phyloP scores from a whole-genome alignment of 2,113 vertebrate species.

The Onychostoma macrolepis region DNA sequence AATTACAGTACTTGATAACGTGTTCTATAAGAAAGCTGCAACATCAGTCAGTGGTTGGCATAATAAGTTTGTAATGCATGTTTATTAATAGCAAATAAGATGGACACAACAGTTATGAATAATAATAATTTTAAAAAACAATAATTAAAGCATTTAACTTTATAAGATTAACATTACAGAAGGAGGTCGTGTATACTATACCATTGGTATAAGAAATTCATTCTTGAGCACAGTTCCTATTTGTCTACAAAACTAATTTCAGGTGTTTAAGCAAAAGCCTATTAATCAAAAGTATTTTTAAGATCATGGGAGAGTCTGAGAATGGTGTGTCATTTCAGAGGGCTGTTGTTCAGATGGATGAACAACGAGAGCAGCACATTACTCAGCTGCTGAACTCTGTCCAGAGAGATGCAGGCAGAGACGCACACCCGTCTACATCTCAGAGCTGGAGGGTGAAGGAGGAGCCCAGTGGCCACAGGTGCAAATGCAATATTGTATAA shows the following conservation, averaged over 20 bases:
- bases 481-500: constrained; percentile 34
- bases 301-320: not conserved
- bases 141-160: no score
- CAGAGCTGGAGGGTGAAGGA: constrained; percentile 50
- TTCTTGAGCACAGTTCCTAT: not conserved
- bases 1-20: not conserved
- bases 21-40: not conserved
- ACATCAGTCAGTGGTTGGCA: not conserved
- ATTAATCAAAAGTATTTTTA: not conserved
- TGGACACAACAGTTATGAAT: not conserved
- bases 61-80: not conserved
- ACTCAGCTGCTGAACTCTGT: constrained; percentile 88
- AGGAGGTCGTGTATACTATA: not conserved
- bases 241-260: not conserved
- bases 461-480: constrained; percentile 68
- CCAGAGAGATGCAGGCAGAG: constrained; percentile 73
- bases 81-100: not conserved
- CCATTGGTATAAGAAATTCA: not conserved
- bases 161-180: not conserved
- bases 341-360: constrained; percentile 95
- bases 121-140: not conserved
- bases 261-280: not conserved
- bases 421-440: constrained; percentile 71
- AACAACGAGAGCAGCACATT: constrained; percentile 90
- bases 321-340: constrained; percentile 72